Base-by-base conservation (phyloP, 1,140 invertebrate species). In the Aphaenogaster ashmeadi region DNA sequence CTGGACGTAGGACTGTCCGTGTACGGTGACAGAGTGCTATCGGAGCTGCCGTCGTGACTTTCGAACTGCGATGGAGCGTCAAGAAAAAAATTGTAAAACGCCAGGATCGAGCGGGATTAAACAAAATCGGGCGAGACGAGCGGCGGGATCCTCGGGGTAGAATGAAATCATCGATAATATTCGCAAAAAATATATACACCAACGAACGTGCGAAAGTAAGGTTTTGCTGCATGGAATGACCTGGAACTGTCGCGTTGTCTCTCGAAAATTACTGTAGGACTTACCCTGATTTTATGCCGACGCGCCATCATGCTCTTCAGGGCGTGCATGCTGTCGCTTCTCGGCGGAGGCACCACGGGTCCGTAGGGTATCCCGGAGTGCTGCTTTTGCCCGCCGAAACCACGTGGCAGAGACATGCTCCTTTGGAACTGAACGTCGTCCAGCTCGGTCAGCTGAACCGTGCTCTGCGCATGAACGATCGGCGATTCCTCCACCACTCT, bases 321-420 rank as follows among this genome's bases (percentile, higher is more conserved):
- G 7, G 94, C 95, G 60, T 94, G 94, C 91, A 96, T 95, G 47
- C 95, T 95, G 89, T 96, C 95, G 78, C 95, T 95, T 11, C 95
- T 92, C 0, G 95, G 95, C 8, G 95, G 94, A n/a, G 95, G 94
- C 1, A 94, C 92, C 44, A 95, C 94, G 0, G 95, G 95, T 11
- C 88, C 86, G 33, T 93, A 92, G 67, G 93, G 91, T 3, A 92
- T 72, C 18, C 90, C 91, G 0, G 94, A 92, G 4, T 94, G 87
- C 7, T 86, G 87, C 9, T 89, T 89, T 50, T 95, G 94, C 0
- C 95, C 94, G 2, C 95, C 95, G 75, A 95, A 95, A 27, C 95
- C 95, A 52, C 95, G 90, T 6, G 95, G 96, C 15, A 96, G 87
- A 11, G 96, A 96, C 95, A 96, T 94, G 87, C 94, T 95, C 33